phyloP scores from a whole-genome alignment of 1,140 invertebrate species.

The Lasaia peninsularis region DNA sequence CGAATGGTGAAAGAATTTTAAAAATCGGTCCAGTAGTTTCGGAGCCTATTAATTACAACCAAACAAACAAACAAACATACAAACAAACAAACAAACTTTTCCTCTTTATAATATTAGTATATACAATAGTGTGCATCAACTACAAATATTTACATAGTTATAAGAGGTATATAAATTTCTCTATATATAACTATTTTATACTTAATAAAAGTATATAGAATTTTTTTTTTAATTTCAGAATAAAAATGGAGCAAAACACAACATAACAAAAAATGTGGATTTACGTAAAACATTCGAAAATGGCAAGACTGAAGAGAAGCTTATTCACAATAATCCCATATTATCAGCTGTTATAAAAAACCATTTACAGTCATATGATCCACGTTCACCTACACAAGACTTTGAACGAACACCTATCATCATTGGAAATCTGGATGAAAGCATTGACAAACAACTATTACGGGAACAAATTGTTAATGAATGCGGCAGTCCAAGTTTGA shows the following conservation, averaged over 20 bases:
- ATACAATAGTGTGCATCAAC: too few species aligned
- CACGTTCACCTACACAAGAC: slow-evolving; percentile 64
- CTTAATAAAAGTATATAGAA: too few species aligned
- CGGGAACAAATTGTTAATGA: slow-evolving; percentile 31
- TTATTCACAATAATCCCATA: slow-evolving; percentile 68
- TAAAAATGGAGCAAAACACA: slow-evolving; percentile 58
- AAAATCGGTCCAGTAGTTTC: too few species aligned
- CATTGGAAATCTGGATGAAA: slow-evolving; percentile 39
- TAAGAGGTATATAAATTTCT: too few species aligned
- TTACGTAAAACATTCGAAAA: slow-evolving; percentile 64
- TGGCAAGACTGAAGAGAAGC: slow-evolving; percentile 50
- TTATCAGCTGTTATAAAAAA: slow-evolving; percentile 69
- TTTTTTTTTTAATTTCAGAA: slow-evolving; percentile 40
- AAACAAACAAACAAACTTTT: too few species aligned
- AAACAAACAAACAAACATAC: too few species aligned
- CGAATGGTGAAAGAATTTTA: too few species aligned
- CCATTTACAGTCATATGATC: slow-evolving; percentile 67
- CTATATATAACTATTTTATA: too few species aligned
- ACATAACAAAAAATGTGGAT: slow-evolving; percentile 69
- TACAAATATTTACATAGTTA: too few species aligned
- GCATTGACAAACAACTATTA: slow-evolving; percentile 33
- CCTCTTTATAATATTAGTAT: too few species aligned
- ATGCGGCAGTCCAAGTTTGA: slow-evolving; percentile 49
- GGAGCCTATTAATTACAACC: too few species aligned
- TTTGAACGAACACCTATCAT: slow-evolving; percentile 68